Conservation (phyloP, 2,888 invertebrate genomes). For the Hermaeophaga mercurialis region DNA sequence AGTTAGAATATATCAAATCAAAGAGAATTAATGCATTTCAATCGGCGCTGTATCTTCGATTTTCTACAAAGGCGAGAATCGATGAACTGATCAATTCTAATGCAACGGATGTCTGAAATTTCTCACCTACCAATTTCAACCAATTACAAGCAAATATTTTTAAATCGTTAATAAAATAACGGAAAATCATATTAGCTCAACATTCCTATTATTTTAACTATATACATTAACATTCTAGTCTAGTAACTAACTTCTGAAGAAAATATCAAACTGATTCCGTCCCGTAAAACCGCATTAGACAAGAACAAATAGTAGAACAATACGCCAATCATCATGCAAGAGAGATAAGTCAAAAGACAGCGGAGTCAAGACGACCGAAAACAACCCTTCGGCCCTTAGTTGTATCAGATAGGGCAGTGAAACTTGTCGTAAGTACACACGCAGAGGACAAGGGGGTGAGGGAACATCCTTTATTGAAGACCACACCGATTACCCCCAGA, state of each 20-base stretch:
- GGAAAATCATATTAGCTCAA: too few relatives aligned
- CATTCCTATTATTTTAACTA: too few relatives aligned
- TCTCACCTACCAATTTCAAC: too few relatives aligned
- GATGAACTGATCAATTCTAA: too few relatives aligned
- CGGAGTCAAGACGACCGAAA: slow-evolving; percentile 42
- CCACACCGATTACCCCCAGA: slow-evolving; percentile 52
- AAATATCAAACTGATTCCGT: slow-evolving; percentile 13
- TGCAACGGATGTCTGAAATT: too few relatives aligned
- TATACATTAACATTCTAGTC: background rate
- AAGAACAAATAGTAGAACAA: slow-evolving; percentile 31
- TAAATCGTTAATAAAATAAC: too few relatives aligned
- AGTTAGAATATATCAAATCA: too few relatives aligned
- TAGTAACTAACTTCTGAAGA: background rate
- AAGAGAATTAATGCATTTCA: too few relatives aligned
- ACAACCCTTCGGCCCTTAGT: slow-evolving; percentile 54
- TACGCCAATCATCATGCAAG: slow-evolving; percentile 43
- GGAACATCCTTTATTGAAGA: slow-evolving; percentile 43
- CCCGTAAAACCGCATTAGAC: slow-evolving; percentile 22
- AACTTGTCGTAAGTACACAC: slow-evolving; percentile 54
- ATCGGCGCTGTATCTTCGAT: too few relatives aligned
- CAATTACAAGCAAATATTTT: too few relatives aligned
- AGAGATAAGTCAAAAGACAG: slow-evolving; percentile 49
- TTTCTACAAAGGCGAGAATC: too few relatives aligned
- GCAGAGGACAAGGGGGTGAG: slow-evolving; percentile 37
- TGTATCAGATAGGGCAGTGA: slow-evolving; percentile 53